Evolutionary conservation across 1,140 invertebrate genomes (phyloP), one percentile per base, ranked within the genome.

Genomic region (Mya arenaria): DNA sequence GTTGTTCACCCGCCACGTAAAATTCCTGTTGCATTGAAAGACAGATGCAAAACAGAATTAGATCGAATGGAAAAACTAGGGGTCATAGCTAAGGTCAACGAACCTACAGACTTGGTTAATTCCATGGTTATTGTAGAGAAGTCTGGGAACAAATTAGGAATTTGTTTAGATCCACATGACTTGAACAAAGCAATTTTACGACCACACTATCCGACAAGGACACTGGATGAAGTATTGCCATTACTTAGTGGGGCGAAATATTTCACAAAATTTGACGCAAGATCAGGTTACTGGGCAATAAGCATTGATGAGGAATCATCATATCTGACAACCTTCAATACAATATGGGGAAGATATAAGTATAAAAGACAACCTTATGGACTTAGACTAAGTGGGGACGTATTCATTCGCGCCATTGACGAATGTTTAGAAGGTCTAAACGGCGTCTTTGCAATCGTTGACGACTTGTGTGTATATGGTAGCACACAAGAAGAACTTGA

Each of bases 71-170:
- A 82, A 71, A 32, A 77, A 52, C 3, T 52, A 41, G 84, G 84
- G 0, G 78, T 88, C 6, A 85, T 85, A 28, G 52, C 66, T 41
- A 87, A 84, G 55, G 84, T 90, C 15, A 85, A 73, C 25, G 82
- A 92, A 73, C 89, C 92, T 5, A 92, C 93, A 1, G 92, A 93
- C 44, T 94, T 93, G 93, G 92, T 94, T 0, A 92, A 92, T 86
- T 86, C 89, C 60, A 84, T 94, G 41, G 92, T 93, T 0, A 41
- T 34, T 15, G 36, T 41, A 4, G 13, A 41, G 17, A 41, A 39
- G 41, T 19, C 17, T 17, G 34, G n/a, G 36, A n/a, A 39, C 10
- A 19, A 30, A 19, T 23, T 41, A 10, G 41, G 65, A 37, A 39
- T 68, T 39, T 68, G 37, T 28, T 25, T 68, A 34, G 65, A 68